Evolutionary conservation across 2,888 invertebrate species (phyloP).

Genomic region (Galerucella pusilla): DNA sequence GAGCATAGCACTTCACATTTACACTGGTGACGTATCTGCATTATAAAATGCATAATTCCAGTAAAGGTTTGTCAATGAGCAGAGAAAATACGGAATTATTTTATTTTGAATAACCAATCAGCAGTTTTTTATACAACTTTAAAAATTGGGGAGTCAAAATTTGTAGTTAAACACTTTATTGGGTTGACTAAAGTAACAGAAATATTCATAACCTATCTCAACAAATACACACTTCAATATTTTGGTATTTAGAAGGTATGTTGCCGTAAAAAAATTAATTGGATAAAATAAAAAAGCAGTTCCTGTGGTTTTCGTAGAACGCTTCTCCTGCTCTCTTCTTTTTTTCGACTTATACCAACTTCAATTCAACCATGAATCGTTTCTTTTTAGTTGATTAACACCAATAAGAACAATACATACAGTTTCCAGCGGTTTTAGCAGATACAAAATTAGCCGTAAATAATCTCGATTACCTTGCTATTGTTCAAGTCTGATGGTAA

Average conservation of each 20-base stretch:
- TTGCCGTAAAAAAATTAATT: not conserved
- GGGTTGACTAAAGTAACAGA: too few relatives aligned
- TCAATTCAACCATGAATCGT: not conserved
- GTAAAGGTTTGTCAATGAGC: too few relatives aligned
- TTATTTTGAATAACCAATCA: too few relatives aligned
- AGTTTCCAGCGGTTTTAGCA: slow-evolving; percentile 23
- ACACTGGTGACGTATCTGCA: too few relatives aligned
- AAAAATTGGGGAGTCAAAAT: too few relatives aligned
- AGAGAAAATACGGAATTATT: too few relatives aligned
- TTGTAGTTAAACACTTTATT: too few relatives aligned
- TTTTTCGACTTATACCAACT: slow-evolving; percentile 1
- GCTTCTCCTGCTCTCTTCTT: not conserved
- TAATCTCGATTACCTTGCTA: slow-evolving; percentile 28
- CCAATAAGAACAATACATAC: slow-evolving; percentile 29
- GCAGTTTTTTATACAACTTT: too few relatives aligned
- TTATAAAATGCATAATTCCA: too few relatives aligned
- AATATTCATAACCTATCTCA: too few relatives aligned
- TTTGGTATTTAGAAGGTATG: not conserved
- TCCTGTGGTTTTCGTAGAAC: not conserved
- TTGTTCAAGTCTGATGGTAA: slow-evolving; percentile 25
- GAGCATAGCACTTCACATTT: too few relatives aligned
- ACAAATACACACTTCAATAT: not conserved
- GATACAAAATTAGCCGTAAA: slow-evolving; percentile 28
- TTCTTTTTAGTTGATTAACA: slow-evolving; percentile 2
- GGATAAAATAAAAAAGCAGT: not conserved